Evolutionary conservation across 92 coral and sea anemone genomes (phyloP).

Genomic region (Plumapathes pennacea): DNA sequence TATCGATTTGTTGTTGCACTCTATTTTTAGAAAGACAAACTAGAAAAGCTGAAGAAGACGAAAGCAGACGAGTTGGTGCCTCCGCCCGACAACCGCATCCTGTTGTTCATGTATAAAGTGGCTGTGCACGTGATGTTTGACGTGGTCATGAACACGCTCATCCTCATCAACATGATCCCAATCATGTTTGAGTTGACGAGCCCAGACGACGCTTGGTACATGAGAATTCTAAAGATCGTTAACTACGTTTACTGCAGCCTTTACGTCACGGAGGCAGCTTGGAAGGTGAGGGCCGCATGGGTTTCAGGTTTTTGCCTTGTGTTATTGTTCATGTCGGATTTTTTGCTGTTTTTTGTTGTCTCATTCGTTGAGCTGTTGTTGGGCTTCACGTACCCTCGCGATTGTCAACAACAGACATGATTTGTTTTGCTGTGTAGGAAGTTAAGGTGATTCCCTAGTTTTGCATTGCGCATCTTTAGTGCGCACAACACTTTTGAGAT

Average conservation of each 20-base stretch:
- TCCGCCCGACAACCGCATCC: conserved; percentile 55
- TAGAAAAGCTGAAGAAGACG: conserved; percentile 72
- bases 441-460: too few relatives aligned
- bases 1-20: too few relatives aligned
- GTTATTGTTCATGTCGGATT: too few relatives aligned
- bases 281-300: too few relatives aligned
- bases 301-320: too few relatives aligned
- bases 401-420: too few relatives aligned
- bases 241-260: conserved; percentile 80
- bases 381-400: too few relatives aligned
- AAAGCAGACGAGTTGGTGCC: conserved; percentile 74
- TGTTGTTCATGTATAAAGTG: conserved; percentile 67
- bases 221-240: conserved; percentile 56
- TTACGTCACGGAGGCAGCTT: conserved; percentile 68
- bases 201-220: conserved; percentile 78
- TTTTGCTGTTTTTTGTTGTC: too few relatives aligned
- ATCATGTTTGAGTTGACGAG: conserved; percentile 82
- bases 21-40: conserved; percentile 72
- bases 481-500: too few relatives aligned
- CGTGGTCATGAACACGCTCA: conserved; percentile 70
- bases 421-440: too few relatives aligned
- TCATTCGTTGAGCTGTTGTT: too few relatives aligned
- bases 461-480: too few relatives aligned
- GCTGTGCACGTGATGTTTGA: conserved; percentile 86
- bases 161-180: conserved; percentile 83